Evolutionary conservation across 1,140 invertebrate species (phyloP).

Genomic region (Tachypleus tridentatus): DNA sequence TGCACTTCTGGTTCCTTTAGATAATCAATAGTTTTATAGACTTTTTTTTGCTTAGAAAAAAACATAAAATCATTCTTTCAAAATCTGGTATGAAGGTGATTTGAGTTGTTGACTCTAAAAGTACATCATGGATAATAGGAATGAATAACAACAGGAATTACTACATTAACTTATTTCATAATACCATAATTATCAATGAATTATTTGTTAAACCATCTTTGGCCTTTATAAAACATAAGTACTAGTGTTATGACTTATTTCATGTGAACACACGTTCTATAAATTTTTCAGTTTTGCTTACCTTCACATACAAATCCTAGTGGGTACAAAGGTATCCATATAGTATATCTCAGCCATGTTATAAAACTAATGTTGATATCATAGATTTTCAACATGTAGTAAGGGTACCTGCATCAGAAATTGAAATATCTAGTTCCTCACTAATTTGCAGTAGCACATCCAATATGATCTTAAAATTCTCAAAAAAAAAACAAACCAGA

Average conservation of each 20-base stretch:
- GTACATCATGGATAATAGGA: no score
- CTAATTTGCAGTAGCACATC: background rate
- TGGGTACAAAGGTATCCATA: constrained; percentile 88
- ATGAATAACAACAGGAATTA: no score
- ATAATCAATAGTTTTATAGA: no score
- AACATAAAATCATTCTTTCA: no score
- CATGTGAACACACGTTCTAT: constrained; percentile 6
- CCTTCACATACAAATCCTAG: constrained; percentile 78
- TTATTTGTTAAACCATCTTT: background rate
- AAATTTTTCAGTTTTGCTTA: background rate
- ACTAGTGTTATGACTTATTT: no score
- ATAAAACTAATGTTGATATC: constrained; percentile 57
- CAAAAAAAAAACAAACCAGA: no score
- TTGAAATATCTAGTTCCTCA: background rate
- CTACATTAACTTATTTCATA: no score
- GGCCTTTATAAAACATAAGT: background rate
- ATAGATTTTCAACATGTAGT: constrained; percentile 69
- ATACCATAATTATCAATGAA: background rate
- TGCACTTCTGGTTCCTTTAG: no score
- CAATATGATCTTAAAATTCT: no score
- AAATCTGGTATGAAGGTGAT: no score
- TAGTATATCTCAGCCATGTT: constrained; percentile 84
- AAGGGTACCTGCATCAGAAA: constrained; percentile 59
- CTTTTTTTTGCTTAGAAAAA: no score
- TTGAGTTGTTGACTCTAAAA: no score